phyloP scores from a whole-genome alignment of 2,797 vertebrate genomes.

The Enteromius treurensis region DNA sequence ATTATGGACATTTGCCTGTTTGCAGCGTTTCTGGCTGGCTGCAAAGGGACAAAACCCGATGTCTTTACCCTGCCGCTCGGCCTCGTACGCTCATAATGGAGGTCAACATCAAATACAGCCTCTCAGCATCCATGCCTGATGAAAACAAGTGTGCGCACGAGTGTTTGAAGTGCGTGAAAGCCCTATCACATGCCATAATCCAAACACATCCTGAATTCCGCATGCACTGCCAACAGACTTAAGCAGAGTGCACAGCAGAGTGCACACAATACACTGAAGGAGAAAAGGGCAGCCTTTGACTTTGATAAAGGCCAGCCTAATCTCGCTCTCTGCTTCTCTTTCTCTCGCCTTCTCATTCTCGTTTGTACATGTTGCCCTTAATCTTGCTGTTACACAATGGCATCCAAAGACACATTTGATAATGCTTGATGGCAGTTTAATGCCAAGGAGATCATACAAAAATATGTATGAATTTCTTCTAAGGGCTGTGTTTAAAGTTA shows the following conservation, averaged over 20 bases:
- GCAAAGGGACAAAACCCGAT: slow-evolving; percentile 17
- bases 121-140: slow-evolving; percentile 32
- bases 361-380: slow-evolving; percentile 48
- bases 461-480: neutral
- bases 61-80: slow-evolving; percentile 15
- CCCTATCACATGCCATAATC: slow-evolving; percentile 51
- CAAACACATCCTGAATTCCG: slow-evolving; percentile 54
- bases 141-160: slow-evolving; percentile 36
- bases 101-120: slow-evolving; percentile 32
- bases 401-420: neutral
- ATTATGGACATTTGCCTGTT: slow-evolving; percentile 65
- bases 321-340: slow-evolving; percentile 64
- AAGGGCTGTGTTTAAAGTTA: slow-evolving; percentile 9
- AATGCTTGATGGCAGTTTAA: slow-evolving; percentile 6
- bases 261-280: slow-evolving; percentile 65
- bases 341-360: slow-evolving; percentile 8
- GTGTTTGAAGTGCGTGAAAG: slow-evolving; percentile 24
- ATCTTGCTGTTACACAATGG: slow-evolving; percentile 19
- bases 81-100: slow-evolving; percentile 32
- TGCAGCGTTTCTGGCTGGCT: slow-evolving; percentile 56
- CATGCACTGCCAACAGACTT: slow-evolving; percentile 65
- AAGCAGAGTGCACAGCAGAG: slow-evolving; percentile 62
- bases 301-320: slow-evolving; percentile 77
- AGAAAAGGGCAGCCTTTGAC: slow-evolving; percentile 74
- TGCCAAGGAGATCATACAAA: slow-evolving; percentile 1